Percentiles rank a stretch among this genome's conserved stretches.
These are phyloP conservation scores for Mechanitis mazaeus DNA, from an alignment of 2,888 invertebrate species.

Conservation along the genomic window DNA sequence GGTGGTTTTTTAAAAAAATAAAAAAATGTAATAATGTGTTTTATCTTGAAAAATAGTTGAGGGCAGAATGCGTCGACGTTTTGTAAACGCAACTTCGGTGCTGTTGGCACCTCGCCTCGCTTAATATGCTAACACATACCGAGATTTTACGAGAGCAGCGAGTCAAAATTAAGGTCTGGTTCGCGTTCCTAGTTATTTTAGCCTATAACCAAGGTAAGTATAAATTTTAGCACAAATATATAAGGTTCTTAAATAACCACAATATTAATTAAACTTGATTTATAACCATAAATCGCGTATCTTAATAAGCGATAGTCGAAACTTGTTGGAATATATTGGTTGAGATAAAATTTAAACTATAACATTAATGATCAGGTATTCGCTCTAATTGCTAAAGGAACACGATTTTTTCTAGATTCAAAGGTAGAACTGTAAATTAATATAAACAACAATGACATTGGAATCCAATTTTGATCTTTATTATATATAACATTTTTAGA, in stretches of 20 bases:
- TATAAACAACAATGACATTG: neutral
- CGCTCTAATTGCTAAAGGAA: too few relatives aligned
- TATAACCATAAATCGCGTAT: neutral
- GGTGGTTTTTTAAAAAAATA: too few relatives aligned
- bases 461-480: neutral
- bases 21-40: too few relatives aligned
- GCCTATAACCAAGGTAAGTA: too few relatives aligned
- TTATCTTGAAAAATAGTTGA: too few relatives aligned
- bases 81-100: too few relatives aligned
- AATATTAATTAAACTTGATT: too few relatives aligned
- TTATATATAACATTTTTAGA: neutral
- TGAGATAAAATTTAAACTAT: constrained; percentile 4
- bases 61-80: too few relatives aligned
- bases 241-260: neutral
- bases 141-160: too few relatives aligned
- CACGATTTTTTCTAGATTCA: neutral
- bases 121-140: too few relatives aligned
- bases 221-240: neutral
- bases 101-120: too few relatives aligned
- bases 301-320: constrained; percentile 1
- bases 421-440: neutral
- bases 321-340: constrained; percentile 1
- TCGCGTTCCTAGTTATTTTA: too few relatives aligned
- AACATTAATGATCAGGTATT: neutral
- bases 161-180: neutral